Conservation (phyloP, 2,113 vertebrate species). For the Python bivittatus region DNA sequence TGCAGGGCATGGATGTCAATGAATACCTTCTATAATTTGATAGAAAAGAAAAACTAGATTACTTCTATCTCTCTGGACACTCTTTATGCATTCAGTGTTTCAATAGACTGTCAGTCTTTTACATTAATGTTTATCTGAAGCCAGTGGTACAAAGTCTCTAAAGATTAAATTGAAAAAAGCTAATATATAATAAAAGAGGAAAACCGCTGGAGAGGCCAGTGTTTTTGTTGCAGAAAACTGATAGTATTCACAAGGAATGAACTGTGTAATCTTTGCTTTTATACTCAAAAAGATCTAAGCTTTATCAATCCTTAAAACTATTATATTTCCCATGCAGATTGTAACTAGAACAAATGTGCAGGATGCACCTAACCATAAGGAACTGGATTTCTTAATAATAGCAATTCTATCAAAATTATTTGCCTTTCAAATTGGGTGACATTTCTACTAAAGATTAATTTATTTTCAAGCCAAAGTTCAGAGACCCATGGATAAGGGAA, state of each 20-base stretch:
- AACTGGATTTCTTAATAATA: neutral
- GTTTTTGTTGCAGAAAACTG: neutral
- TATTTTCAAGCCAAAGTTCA: neutral
- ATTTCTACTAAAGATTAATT: neutral
- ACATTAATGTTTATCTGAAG: conserved; percentile 8
- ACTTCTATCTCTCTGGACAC: neutral
- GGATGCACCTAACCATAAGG: neutral
- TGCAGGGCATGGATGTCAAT: neutral
- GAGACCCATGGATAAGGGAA: neutral
- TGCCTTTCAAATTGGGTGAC: neutral
- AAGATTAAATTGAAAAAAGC: neutral
- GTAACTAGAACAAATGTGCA: neutral
- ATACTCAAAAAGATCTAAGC: neutral
- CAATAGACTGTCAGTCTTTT: neutral
- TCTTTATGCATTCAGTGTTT: neutral
- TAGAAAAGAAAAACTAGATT: conserved; percentile 12
- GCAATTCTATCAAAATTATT: neutral
- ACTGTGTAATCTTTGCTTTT: neutral
- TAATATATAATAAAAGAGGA: neutral
- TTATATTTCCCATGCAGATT: neutral
- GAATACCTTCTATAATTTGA: neutral
- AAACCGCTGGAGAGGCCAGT: conserved; percentile 3
- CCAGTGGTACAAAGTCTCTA: neutral
- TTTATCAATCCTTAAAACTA: neutral
- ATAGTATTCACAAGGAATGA: neutral